Evolutionary conservation across 2,797 vertebrate genomes (phyloP).

Genomic region (Propithecus deckenii): DNA sequence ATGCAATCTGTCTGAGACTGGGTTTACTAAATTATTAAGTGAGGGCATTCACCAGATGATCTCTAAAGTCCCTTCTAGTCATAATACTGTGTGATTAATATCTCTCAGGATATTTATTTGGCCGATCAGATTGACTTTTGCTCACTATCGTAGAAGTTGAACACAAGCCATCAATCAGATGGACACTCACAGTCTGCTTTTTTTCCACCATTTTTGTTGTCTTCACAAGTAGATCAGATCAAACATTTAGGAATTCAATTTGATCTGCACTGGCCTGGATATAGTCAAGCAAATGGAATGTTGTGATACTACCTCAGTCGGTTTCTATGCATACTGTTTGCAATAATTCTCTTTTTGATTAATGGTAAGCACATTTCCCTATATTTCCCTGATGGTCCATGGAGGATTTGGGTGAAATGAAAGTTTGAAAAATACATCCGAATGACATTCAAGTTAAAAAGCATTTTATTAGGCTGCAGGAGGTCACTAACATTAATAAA

Average conservation of each 20-base stretch:
- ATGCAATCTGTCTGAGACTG: background rate
- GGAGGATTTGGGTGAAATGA: background rate
- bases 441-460: slow-evolving; percentile 59
- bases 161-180: slow-evolving; percentile 50
- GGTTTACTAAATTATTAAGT: slow-evolving; percentile 41
- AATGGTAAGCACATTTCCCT: background rate
- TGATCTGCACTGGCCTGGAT: background rate
- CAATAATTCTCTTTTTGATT: background rate
- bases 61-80: background rate
- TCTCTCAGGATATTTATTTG: slow-evolving; percentile 44
- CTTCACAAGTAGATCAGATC: background rate
- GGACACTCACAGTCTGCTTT: background rate
- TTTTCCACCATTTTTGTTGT: background rate
- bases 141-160: slow-evolving; percentile 2
- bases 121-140: slow-evolving; percentile 58
- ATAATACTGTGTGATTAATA: background rate
- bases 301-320: background rate
- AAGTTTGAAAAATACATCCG: slow-evolving; percentile 32
- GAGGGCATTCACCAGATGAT: background rate
- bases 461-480: background rate
- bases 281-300: background rate
- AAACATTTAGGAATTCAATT: background rate
- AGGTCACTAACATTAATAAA: slow-evolving; percentile 66
- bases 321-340: background rate
- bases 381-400: background rate